Conservation (phyloP, 2,113 vertebrate species). For the Ploceus nigricollis region DNA sequence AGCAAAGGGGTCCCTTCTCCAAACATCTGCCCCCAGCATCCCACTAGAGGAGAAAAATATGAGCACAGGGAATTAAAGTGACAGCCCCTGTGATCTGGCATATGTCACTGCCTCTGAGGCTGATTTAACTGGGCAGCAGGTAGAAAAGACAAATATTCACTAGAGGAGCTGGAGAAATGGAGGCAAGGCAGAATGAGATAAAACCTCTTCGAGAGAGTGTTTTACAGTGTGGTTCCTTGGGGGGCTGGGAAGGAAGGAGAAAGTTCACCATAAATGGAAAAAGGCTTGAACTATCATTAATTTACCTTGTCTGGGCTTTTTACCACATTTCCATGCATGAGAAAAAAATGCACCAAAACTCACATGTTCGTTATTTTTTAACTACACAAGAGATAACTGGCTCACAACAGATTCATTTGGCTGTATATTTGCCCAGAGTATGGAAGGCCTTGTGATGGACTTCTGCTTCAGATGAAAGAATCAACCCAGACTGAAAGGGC, state of each 20-base stretch:
- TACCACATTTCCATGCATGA: not conserved
- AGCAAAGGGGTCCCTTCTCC: conserved; percentile 40
- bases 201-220: conserved; percentile 25
- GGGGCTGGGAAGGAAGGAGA: not conserved
- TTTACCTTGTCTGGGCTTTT: conserved; percentile 42
- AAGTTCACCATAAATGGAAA: conserved; percentile 52
- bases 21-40: conserved; percentile 57
- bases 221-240: conserved; percentile 6
- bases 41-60: conserved; percentile 30
- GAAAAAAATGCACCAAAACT: not conserved
- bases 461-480: not conserved
- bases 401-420: not conserved
- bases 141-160: conserved; percentile 57
- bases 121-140: conserved; percentile 57
- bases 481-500: not conserved
- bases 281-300: conserved; percentile 24
- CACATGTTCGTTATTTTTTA: not conserved
- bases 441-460: not conserved
- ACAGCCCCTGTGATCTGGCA: conserved; percentile 49
- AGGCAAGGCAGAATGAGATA: conserved; percentile 41
- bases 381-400: not conserved
- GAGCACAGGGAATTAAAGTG: conserved; percentile 51
- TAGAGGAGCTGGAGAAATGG: conserved; percentile 24
- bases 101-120: conserved; percentile 50
- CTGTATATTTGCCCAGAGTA: not conserved